These are phyloP conservation scores for Sipha flava DNA, from an alignment of 1,140 invertebrate genomes.

Conservation along the genomic window DNA sequence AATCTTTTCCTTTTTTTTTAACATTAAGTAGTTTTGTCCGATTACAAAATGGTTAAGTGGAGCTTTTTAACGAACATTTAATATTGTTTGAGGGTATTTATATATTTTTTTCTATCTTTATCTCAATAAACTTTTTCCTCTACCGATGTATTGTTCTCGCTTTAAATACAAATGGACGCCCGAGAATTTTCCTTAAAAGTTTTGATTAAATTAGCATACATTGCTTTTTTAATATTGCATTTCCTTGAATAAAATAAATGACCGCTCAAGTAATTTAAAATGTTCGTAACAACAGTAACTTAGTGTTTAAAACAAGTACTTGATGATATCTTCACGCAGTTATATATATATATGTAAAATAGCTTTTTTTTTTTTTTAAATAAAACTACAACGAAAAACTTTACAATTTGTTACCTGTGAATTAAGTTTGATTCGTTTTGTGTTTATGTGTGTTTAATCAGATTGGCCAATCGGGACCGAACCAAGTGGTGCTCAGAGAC, in stretches of 20 bases:
- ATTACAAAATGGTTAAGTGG: neutral
- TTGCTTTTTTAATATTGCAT: neutral
- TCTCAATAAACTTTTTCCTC: neutral
- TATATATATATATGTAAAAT: no score
- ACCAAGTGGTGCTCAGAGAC: conserved; percentile 57
- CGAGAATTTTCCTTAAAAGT: neutral
- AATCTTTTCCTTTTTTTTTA: neutral
- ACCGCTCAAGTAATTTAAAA: no score
- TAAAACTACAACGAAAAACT: no score
- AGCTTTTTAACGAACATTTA: neutral
- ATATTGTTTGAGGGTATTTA: neutral
- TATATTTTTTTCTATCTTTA: neutral
- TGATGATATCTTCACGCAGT: no score
- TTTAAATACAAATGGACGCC: neutral
- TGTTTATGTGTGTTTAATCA: conserved; percentile 39
- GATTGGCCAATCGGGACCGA: conserved; percentile 52
- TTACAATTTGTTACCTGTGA: no score
- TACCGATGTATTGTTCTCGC: neutral
- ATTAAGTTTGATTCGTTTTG: neutral
- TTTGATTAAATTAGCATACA: neutral
- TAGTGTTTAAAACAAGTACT: no score
- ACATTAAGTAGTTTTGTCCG: neutral
- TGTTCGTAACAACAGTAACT: no score
- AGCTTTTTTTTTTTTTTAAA: no score
- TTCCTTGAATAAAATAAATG: neutral